Percentiles rank a stretch among this genome's conserved stretches.
phyloP scores from a whole-genome alignment of 2,888 invertebrate species.

The Drosophila birchii region DNA sequence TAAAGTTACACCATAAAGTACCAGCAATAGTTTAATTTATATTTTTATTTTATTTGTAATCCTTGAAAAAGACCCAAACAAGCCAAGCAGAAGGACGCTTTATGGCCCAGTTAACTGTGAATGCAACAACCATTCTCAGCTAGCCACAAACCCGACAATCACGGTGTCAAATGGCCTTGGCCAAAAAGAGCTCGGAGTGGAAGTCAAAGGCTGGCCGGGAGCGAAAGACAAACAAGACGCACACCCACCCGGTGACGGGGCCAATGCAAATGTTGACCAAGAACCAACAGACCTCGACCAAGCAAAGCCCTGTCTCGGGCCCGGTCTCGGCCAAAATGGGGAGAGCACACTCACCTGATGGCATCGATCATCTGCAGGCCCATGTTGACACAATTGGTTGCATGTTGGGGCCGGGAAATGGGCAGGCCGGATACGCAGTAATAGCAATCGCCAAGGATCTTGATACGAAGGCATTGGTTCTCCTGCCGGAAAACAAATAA shows the following conservation, averaged over 20 bases:
- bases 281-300: slow-evolving; percentile 7
- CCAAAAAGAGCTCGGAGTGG: slow-evolving; percentile 15
- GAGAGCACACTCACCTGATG: slow-evolving; percentile 89
- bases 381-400: slow-evolving; percentile 98
- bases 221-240: slow-evolving; percentile 60
- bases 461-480: slow-evolving; percentile 97
- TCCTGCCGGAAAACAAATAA: slow-evolving; percentile 87
- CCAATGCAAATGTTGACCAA: slow-evolving; percentile 52
- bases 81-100: slow-evolving; percentile 23
- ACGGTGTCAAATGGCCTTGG: slow-evolving; percentile 37
- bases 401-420: slow-evolving; percentile 96
- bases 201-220: slow-evolving; percentile 44
- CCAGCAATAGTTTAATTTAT: background rate
- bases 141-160: slow-evolving; percentile 31
- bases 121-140: slow-evolving; percentile 20
- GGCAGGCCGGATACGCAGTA: slow-evolving; percentile 97
- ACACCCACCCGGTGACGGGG: slow-evolving; percentile 53
- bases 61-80: background rate
- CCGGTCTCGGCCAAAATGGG: background rate
- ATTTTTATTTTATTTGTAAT: background rate
- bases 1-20: background rate
- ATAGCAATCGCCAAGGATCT: slow-evolving; percentile 98
- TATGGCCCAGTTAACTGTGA: slow-evolving; percentile 29
- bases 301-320: background rate
- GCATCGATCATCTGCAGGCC: slow-evolving; percentile 98